Evolutionary conservation across 2,113 vertebrate species (phyloP), one percentile per base, ranked within the genome.

Genomic region (Phyllostomus hastatus): DNA sequence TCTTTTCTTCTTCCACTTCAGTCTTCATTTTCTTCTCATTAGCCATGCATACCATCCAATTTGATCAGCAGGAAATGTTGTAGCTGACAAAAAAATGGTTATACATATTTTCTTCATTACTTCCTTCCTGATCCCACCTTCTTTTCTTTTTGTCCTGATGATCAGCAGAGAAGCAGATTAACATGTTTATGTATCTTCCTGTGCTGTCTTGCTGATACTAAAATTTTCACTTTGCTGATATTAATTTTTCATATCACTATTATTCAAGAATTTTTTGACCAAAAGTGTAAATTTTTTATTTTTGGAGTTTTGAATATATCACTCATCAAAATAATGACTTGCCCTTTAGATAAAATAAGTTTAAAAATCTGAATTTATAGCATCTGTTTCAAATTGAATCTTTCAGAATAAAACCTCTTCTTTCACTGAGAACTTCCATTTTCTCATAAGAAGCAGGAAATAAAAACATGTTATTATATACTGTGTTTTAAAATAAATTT

Each of bases 21-120:
- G 35, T 91, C 73, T 94, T 76, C 31, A 92, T 97, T 91, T 94
- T 88, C 12, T 69, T 76, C 94, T 97, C 88, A 89, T 98, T 97
- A 95, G 48, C 33, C 33, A 90, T 97, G 97, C 93, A 54, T 84
- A 96, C 81, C 4, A 94, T 46, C n/a, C 88, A 92, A 79, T 75
- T 86, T 73, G 52, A 96, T 95, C 89, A 97, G 80, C 91, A 96
- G 91, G 72, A 94, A 89, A 92, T 50, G 10, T 69, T 96, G 89
- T 20, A 94, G 59, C 5, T 93, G 8, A 17, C 31, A 95, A 96
- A 95, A 70, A 97, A 95, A 67, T 79, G 1, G 5, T 50, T 76
- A 87, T 43, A 83, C 78, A 76, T 84, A 38, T 88, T 97, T 95
- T 89, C 69, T 91, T 91, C 61, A 67, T 73, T 38, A 64, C 46